Percentiles rank a stretch among this genome's conserved stretches.
These are phyloP conservation scores for Hyalella azteca DNA, from an alignment of 2,888 invertebrate genomes.

Conservation along the genomic window DNA sequence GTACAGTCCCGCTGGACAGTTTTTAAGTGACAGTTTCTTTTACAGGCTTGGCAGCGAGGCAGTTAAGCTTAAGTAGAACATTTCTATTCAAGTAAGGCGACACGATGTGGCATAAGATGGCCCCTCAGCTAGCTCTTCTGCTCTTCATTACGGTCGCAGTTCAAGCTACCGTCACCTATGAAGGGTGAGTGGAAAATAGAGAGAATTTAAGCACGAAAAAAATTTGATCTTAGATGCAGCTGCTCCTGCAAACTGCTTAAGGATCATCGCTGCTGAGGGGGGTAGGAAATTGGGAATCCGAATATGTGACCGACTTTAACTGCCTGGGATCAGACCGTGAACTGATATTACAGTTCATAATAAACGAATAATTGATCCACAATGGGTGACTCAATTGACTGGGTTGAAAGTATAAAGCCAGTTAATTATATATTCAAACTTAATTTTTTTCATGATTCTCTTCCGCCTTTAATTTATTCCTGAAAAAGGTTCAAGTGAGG, in stretches of 20 bases:
- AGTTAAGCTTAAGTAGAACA: constrained; percentile 4
- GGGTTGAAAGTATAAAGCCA: too few relatives aligned
- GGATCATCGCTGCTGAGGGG: not conserved
- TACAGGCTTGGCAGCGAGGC: not conserved
- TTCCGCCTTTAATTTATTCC: too few relatives aligned
- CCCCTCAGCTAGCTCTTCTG: not conserved
- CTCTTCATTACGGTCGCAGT: constrained; percentile 14
- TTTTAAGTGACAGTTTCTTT: constrained; percentile 2
- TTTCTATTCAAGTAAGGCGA: constrained; percentile 10
- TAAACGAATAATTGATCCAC: not conserved
- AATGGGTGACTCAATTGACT: too few relatives aligned
- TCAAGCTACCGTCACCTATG: not conserved
- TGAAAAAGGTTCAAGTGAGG: too few relatives aligned
- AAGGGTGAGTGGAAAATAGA: not conserved
- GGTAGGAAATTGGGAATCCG: not conserved
- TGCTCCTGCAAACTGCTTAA: not conserved
- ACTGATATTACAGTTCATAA: not conserved
- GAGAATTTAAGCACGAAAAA: not conserved
- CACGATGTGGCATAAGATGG: not conserved
- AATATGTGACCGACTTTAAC: not conserved
- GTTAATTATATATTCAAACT: too few relatives aligned
- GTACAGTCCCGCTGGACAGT: not conserved
- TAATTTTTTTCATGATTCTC: too few relatives aligned
- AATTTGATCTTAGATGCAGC: not conserved
- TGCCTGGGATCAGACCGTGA: not conserved